Base-by-base conservation (phyloP, 1,140 invertebrate species). In the Lethrus apterus region DNA sequence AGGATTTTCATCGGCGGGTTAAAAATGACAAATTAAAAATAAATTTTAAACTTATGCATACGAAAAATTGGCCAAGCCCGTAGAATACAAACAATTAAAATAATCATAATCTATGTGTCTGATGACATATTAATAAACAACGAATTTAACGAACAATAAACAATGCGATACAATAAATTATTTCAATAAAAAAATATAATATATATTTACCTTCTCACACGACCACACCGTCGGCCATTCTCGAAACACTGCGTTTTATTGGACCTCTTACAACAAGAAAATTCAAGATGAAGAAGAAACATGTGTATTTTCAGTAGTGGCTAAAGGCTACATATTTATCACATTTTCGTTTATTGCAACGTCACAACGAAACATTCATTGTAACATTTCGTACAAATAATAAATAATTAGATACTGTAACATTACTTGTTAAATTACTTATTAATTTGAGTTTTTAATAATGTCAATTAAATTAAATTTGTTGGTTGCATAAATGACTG, bases 231-330 rank as follows among this genome's bases (percentile, higher is more conserved):
- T 51, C 38, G 41, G 48, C 52, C 52, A 54, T 54, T 51, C 49
- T 49, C 32, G 36, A 51, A 51, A 42, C 48, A 47, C 40, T 51
- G 47, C 33, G 26, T 51, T 51, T 54, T 48, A 51, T 54, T 51
- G 46, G 46, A 35, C 44, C 46, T 46, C 43, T 52, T 47, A 44
- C 45, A 52, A 47, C 35, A n/a, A n/a, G 35, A 18, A 15, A 26
- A 34, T 24, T 40, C 33, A 51, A 20, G 35, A 46, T 51, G 48
- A 51, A 44, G 44, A 51, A 50, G 34, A 50, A 46, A 20, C 21
- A 21, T 30, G 46, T 42, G 46, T 41, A 43, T 51, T 38, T 42
- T 41, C 49, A 46, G 34, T 45, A 45, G 48, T 50, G 48, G 29
- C 48, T 45, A 50, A 44, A 41, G 23, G n/a, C 13, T 33, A 19